These are phyloP conservation scores for Plecturocebus donacophilus DNA, from an alignment of 2,113 vertebrate species.

Conservation along the genomic window DNA sequence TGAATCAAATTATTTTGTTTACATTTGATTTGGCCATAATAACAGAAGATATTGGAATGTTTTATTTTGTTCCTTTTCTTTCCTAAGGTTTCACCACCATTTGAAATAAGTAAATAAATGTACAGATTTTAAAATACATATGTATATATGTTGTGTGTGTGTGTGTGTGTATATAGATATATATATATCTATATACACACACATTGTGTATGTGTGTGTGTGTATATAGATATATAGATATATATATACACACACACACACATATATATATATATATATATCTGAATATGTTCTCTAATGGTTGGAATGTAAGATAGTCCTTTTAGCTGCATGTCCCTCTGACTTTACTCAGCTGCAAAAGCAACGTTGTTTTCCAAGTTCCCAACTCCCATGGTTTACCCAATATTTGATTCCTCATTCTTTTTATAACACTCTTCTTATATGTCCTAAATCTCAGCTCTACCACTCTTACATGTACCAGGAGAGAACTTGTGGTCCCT, in stretches of 20 bases:
- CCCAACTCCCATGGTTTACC: not conserved
- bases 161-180: no score
- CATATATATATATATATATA: no score
- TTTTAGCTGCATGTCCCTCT: not conserved
- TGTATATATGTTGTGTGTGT: fast-evolving
- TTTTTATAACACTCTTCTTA: not conserved
- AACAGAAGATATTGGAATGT: not conserved
- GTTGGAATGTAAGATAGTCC: not conserved
- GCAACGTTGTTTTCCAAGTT: not conserved
- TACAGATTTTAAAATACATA: not conserved
- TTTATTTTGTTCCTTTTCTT: not conserved
- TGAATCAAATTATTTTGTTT: not conserved
- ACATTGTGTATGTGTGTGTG: no score
- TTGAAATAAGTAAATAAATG: not conserved
- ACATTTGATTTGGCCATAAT: not conserved
- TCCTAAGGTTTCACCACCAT: not conserved
- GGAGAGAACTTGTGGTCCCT: not conserved
- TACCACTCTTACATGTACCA: not conserved
- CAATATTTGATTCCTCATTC: not conserved
- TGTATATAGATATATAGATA: not conserved
- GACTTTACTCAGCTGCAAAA: not conserved
- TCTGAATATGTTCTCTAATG: not conserved
- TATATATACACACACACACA: no score
- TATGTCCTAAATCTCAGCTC: not conserved
- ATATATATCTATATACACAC: no score